phyloP scores from a whole-genome alignment of 2,113 vertebrate species.

The Orcinus orca region DNA sequence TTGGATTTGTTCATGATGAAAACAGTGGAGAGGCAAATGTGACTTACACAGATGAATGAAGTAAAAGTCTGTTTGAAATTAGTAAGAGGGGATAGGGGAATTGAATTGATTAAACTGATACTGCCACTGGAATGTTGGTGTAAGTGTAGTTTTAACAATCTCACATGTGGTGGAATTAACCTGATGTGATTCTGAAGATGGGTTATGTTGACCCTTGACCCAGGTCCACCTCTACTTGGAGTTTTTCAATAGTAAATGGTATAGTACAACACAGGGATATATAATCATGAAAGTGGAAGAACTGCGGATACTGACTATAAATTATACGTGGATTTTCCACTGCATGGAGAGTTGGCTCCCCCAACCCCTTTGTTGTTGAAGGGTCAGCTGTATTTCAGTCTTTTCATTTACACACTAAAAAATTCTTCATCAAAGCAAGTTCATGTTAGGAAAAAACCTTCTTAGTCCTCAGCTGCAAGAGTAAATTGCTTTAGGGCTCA shows the following conservation, averaged over 20 bases:
- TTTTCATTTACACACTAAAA: background rate
- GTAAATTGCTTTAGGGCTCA: background rate
- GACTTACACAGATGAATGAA: background rate
- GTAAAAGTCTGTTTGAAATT: background rate
- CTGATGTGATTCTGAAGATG: background rate
- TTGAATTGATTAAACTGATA: background rate
- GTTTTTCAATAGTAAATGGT: background rate
- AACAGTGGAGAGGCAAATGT: background rate
- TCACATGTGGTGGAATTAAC: background rate
- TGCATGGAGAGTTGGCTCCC: too few species aligned
- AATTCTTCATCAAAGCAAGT: background rate
- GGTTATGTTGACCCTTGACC: background rate
- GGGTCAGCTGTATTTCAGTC: background rate
- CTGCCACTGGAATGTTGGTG: background rate
- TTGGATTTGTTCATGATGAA: background rate
- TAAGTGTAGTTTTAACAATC: background rate
- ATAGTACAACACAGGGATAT: background rate
- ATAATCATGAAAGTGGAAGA: background rate
- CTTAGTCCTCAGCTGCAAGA: background rate
- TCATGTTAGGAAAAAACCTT: background rate
- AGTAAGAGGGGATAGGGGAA: background rate
- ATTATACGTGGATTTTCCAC: background rate
- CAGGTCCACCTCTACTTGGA: background rate
- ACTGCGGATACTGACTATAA: background rate
- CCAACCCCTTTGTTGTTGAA: background rate